Evolutionary conservation across 2,113 vertebrate species (phyloP), one percentile per base, ranked within the genome.

Genomic region (Vimba vimba): DNA sequence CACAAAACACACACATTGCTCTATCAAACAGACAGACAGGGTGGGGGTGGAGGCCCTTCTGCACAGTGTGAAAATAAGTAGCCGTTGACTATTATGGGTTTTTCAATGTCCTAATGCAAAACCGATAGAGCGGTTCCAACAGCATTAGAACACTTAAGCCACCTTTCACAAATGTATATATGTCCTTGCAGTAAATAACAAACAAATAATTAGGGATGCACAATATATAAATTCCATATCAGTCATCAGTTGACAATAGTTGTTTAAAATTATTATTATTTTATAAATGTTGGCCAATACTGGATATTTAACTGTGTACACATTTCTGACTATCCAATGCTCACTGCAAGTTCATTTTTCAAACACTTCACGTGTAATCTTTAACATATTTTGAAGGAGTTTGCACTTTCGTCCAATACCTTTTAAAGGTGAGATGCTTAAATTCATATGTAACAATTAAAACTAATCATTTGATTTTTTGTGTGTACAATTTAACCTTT

Each of bases 61-160:
- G 82, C 27, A 75, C 36, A 36, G 66, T 75, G 76, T 80, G 55
- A 80, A 84, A 83, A 83, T 50, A 83, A 79, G 30, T 45, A 78
- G 57, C 69, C 25, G 30, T 52, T 27, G 45, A 62, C 13, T 77
- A 52, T 21, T 52, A 55, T 33, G 27, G 47, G 47, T 19, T 77
- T 33, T 77, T 77, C 25, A 77, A 17, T 52, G 75, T 50, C 47
- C 10, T 77, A 77, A 77, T 33, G 9, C 47, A 77, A 55, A 77
- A 30, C 45, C 27, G 27, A 77, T 55, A 77, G 0, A 27, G 25
- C 4, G 1, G 8, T 17, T 50, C 6, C 74, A 55, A 77, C 45
- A 77, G 3, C 27, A 33, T 77, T 77, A 77, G 47, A 50, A 55
- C 15, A 52, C 12, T 30, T 9, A 50, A 76, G 73, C n/a, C 6